Evolutionary conservation across 2,113 vertebrate genomes (phyloP).

Genomic region (Limnothrissa miodon): DNA sequence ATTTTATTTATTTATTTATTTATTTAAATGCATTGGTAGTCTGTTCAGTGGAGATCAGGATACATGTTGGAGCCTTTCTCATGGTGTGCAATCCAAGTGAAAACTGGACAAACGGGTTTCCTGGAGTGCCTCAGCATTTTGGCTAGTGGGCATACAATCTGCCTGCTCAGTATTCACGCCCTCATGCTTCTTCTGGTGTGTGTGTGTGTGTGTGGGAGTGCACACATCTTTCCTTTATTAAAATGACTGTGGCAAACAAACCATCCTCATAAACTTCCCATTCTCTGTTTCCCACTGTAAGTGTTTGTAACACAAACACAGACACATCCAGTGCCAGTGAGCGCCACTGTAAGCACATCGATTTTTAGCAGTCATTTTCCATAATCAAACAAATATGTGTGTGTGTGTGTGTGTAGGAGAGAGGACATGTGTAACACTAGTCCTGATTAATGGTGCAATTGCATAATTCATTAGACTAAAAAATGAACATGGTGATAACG

Average conservation of each 20-base stretch:
- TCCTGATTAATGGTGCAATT: slow-evolving; percentile 65
- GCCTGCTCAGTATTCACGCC: not conserved
- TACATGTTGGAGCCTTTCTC: not conserved
- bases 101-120: slow-evolving; percentile 15
- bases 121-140: slow-evolving; percentile 16
- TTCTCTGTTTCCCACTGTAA: not conserved
- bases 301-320: not conserved
- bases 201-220: not conserved
- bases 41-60: not conserved
- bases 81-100: slow-evolving; percentile 6
- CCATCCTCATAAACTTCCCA: not conserved
- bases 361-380: slow-evolving; percentile 58
- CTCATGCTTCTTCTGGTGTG: not conserved
- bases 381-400: slow-evolving; percentile 62
- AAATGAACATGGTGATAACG: slow-evolving; percentile 69
- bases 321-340: not conserved
- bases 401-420: slow-evolving; percentile 27
- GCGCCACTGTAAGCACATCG: slow-evolving; percentile 37
- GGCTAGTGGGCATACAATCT: slow-evolving; percentile 12
- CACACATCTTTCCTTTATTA: not conserved
- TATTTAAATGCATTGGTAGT: not conserved
- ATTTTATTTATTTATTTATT: no score
- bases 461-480: slow-evolving; percentile 69
- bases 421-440: slow-evolving; percentile 52
- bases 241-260: not conserved